A percentile compares a stretch with the other conserved stretches of the same genome.
Evolutionary conservation across 2,113 vertebrate species (phyloP).

Genomic region (Archocentrus centrarchus): DNA sequence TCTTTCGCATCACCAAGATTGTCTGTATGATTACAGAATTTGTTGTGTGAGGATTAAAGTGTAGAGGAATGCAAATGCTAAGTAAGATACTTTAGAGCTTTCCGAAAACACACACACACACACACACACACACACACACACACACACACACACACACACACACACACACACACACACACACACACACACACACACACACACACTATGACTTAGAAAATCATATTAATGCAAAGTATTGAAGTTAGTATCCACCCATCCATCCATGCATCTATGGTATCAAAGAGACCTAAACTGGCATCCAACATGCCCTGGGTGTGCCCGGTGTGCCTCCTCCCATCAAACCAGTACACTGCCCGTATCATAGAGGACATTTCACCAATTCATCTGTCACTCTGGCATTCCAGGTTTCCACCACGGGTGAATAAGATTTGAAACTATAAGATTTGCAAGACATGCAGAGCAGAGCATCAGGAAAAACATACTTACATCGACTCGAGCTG

Average conservation of each 20-base stretch:
- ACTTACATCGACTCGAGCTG: not conserved
- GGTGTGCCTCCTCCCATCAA: not conserved
- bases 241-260: not conserved
- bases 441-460: not conserved
- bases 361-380: not conserved
- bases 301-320: not conserved
- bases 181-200: not conserved
- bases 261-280: not conserved
- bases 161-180: too few relatives aligned
- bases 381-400: conserved; percentile 6
- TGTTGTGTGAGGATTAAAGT: not conserved
- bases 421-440: not conserved
- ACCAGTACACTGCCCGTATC: not conserved
- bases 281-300: not conserved
- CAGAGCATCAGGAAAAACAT: not conserved
- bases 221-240: not conserved
- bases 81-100: not conserved
- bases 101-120: not conserved
- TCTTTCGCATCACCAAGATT: not conserved
- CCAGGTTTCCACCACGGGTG: not conserved
- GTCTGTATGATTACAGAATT: not conserved
- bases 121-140: too few relatives aligned
- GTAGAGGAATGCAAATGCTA: not conserved
- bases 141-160: too few relatives aligned
- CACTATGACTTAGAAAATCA: not conserved